These are phyloP conservation scores for Lepidurus packardi DNA, from an alignment of 1,140 invertebrate species.

Conservation along the genomic window DNA sequence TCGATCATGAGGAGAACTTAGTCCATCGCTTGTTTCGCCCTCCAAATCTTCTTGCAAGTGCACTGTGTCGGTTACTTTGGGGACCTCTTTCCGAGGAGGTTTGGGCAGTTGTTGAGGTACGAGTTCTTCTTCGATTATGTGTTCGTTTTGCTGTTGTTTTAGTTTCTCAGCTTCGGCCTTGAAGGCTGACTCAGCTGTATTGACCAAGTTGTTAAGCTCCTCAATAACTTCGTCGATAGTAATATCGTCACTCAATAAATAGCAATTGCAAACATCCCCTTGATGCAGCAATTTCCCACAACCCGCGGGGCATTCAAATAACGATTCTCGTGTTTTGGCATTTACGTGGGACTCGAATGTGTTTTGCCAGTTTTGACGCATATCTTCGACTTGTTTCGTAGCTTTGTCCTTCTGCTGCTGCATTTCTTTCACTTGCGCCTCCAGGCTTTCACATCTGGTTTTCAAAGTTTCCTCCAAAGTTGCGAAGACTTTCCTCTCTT, in stretches of 20 bases:
- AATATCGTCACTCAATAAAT: slow-evolving; percentile 57
- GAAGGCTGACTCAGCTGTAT: slow-evolving; percentile 70
- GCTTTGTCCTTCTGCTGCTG: background rate
- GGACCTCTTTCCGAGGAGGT: slow-evolving; percentile 24
- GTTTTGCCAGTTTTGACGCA: slow-evolving; percentile 5
- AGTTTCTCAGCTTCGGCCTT: slow-evolving; percentile 43
- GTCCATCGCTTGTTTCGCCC: slow-evolving; percentile 31
- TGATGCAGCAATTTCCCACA: background rate
- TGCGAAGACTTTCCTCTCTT: background rate
- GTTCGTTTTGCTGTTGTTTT: slow-evolving; percentile 26
- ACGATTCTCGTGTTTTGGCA: background rate
- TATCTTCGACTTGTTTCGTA: background rate
- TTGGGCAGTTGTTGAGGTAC: slow-evolving; percentile 23
- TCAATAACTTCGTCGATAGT: slow-evolving; percentile 83
- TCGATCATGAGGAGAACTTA: slow-evolving; percentile 21
- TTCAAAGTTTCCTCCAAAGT: slow-evolving; percentile 6
- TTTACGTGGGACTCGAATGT: slow-evolving; percentile 2
- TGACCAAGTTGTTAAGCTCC: slow-evolving; percentile 74
- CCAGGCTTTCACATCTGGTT: background rate
- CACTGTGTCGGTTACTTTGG: background rate
- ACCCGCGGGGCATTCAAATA: slow-evolving; percentile 4
- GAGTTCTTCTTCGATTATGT: slow-evolving; percentile 23
- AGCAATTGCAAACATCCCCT: slow-evolving; percentile 3
- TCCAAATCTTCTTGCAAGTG: slow-evolving; percentile 28
- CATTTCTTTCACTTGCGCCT: slow-evolving; percentile 9